Evolutionary conservation across 2,113 vertebrate genomes (phyloP), one percentile per base, ranked within the genome.

Genomic region (Stigmatopora nigra): DNA sequence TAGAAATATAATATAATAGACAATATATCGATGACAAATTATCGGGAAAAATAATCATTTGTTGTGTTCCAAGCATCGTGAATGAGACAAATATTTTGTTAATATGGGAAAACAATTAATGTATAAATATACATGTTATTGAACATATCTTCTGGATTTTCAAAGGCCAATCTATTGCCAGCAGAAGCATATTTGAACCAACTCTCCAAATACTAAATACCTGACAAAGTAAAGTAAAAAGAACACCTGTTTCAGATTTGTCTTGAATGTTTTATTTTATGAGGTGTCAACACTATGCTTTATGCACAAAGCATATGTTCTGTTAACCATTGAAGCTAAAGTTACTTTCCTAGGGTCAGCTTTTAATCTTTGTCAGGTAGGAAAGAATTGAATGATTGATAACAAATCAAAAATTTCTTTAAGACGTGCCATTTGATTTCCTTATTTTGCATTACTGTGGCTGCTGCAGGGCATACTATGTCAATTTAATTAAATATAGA

Each of bases 161-260:
- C 12, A 55, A 31, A 56, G 2, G 3, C 4, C 15, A 15, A 5
- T 56, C 22, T 22, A 7, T 60, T 41, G 17, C 36, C 1, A 31
- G 31, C 16, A 57, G 10, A n/a, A 41, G 17, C 58, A 41, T 22
- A 45, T 61, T 61, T 61, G 59, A 6, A 60, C 7, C 13, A 44
- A 12, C 12, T 7, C 41, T 19, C 58, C 25, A 3, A 31, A 31
- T 31, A 31, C 25, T 2, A 31, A 31, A 31, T 31, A 31, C 3
- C 3, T 1, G 25, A 31, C 1, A 31, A 31, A 31, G 3, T 31
- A 1, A 3, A 31, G 17, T 45, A 61, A 61, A 11, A 22, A n/a
- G 44, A 44, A 38, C 38, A 61, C 59, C n/a, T 61, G 59, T 61
- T 61, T 61, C 7, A 44, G 19, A 61, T 61, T 61, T 45, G 59